Evolutionary conservation across 2,113 vertebrate genomes (phyloP), one percentile per base, ranked within the genome.

Genomic region (Tor tambroides): DNA sequence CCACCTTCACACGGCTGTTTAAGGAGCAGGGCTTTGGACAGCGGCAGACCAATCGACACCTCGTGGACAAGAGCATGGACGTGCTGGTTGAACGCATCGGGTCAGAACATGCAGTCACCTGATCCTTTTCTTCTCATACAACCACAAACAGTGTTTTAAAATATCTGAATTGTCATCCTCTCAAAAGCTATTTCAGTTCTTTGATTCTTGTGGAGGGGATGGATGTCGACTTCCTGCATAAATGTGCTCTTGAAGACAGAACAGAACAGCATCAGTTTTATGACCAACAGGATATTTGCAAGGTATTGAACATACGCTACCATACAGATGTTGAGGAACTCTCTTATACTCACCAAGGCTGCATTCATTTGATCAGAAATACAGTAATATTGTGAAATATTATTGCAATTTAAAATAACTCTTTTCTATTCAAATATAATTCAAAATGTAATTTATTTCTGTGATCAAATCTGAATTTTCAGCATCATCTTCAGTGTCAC

Each of bases 151-250:
- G 1, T 30, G 17, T 38, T 30, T 28, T 56, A 35, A 41, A 49
- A 49, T 38, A 14, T 43, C 1, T 15, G 8, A 11, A 28, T 38
- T 61, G n/a, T 38, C 81, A 46, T 91, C 2, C 89, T 19, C 23
- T 71, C 38, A 91, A 32, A 89, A 99, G 98, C n/a, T 98, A 98
- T 92, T 96, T 99, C 28, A 97, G 97, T 87, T 95, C 96, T 86
- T 96, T 99, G 38, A 99, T 99, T 91, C 92, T 99, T 83, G 95
- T 99, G 51, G 98, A 99, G 88, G 98, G 97, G 87, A 97, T 99
- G 96, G 98, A 99, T 91, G 96, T 99, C 0, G 98, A 99, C 85
- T 97, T 98, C 83, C 93, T 99, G 67, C 97, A 98, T 51, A 98
- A 98, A 85, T 98, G 95, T 89, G 96, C 96, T 59, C 90, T 99